Base-by-base conservation (phyloP, 2,888 invertebrate species). In the Polydesmus complanatus region DNA sequence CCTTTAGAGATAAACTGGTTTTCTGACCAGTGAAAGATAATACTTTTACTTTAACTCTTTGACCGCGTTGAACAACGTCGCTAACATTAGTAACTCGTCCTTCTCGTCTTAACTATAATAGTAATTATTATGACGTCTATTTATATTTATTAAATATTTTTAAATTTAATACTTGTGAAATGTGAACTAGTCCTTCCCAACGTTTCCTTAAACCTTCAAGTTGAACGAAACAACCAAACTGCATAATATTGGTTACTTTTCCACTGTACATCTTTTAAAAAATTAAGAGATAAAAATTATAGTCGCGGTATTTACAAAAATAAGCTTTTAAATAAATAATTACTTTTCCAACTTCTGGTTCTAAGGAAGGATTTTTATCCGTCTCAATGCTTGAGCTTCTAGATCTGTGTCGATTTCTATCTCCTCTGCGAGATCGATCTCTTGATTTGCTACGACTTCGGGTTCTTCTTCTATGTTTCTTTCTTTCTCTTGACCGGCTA, bases 191-290 rank as follows among this genome's bases (percentile, higher is more conserved):
- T 0, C 98, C 98, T 73, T 98, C 98, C 84, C 90, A 90, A 58
- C 74, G 81, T 67, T 88, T 85, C 56, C 84, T 81, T 55, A 98
- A 77, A 0, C 95, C 94, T 70, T 95, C 92, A 23, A 98, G 78
- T 75, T 95, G 93, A 0, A 96, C 92, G 74, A 98, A 98, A 72
- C 96, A 96, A 1, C 98, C 98, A 75, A 97, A 99, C n/a, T 89
- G 86, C 58, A 95, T 93, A 66, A 96, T 88, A 69, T 92, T 96
- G 0, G 92, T 90, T 0, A 98, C 92, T 74, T 90, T 87, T 0
- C 95, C 98, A 64, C 81, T 81, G 72, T 95, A 97, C 67, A 98
- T 91, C 81, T 85, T 73, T 60, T 63, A 65, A 23, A 27, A 5
- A 62, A 27, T 5, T 14, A 27, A 51, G 27, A n/a, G n/a, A n/a